Conservation (phyloP, 2,113 vertebrate species). For the Athene cunicularia region DNA sequence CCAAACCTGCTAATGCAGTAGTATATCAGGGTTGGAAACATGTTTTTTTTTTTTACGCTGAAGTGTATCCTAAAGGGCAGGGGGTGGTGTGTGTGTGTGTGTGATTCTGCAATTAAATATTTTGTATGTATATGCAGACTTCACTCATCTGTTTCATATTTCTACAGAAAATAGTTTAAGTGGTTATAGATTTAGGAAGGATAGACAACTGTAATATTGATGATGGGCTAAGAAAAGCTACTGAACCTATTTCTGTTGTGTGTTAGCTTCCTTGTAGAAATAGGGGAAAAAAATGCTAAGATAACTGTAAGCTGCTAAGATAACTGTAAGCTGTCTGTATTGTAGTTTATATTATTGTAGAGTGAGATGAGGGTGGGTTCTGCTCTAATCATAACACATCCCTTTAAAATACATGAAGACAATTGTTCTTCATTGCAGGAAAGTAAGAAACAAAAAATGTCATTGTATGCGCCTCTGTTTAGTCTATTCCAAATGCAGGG, state of each 20-base stretch:
- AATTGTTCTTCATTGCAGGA: not conserved
- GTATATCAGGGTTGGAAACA: not conserved
- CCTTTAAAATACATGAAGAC: not conserved
- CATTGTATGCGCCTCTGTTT: not conserved
- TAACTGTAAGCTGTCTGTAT: not conserved
- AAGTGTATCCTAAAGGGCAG: not conserved
- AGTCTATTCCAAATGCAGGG: not conserved
- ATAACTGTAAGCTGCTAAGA: not conserved
- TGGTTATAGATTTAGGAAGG: not conserved
- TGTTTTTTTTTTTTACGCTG: not conserved
- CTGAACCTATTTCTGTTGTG: not conserved
- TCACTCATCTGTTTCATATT: not conserved
- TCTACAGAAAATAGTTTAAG: not conserved
- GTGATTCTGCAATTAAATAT: not conserved
- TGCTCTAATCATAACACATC: not conserved
- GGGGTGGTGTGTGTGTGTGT: not conserved
- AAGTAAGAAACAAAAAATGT: not conserved
- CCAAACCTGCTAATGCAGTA: slow-evolving; percentile 33
- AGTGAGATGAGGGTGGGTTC: not conserved
- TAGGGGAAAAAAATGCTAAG: not conserved
- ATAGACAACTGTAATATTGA: not conserved
- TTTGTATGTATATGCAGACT: not conserved
- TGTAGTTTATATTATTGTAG: not conserved
- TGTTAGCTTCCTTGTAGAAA: not conserved
- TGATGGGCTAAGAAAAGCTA: not conserved